Evolutionary conservation across 1,140 invertebrate species (phyloP).

Genomic region (Geopemphigus sp.): DNA sequence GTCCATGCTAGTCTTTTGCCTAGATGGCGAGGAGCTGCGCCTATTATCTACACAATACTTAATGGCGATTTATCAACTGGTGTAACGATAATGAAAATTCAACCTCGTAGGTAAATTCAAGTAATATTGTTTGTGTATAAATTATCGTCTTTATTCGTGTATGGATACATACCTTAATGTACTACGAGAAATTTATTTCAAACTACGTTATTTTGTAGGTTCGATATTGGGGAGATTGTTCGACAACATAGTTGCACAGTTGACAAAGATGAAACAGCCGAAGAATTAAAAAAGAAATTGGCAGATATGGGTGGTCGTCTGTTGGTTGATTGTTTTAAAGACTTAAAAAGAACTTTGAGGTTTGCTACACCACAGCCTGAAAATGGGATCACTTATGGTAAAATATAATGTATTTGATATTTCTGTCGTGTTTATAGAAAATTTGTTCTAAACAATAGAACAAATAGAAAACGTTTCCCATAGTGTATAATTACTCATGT

Average conservation of each 20-base stretch:
- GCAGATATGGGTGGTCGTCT: conserved; percentile 69
- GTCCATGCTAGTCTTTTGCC: conserved; percentile 90
- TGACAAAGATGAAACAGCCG: conserved; percentile 62
- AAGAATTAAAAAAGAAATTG: conserved; percentile 66
- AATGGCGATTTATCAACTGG: conserved; percentile 81
- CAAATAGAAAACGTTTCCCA: no score
- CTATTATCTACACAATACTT: conserved; percentile 78
- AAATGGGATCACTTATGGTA: conserved; percentile 66
- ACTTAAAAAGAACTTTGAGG: conserved; percentile 62
- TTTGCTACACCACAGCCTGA: conserved; percentile 63
- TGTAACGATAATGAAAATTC: conserved; percentile 84
- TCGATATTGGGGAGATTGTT: conserved; percentile 84
- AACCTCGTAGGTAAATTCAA: conserved; percentile 67
- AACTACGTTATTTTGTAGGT: conserved; percentile 57
- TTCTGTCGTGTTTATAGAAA: background rate
- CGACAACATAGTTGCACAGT: conserved; percentile 65
- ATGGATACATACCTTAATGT: no score
- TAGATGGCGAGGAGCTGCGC: conserved; percentile 87
- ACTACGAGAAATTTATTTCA: no score
- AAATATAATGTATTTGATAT: conserved; percentile 6
- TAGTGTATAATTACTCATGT: no score
- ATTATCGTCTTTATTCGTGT: background rate
- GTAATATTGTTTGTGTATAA: background rate
- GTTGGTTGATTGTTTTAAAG: conserved; percentile 64
- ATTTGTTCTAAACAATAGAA: no score